A percentile compares a stretch with the other conserved stretches of the same genome.
Evolutionary conservation across 2,797 vertebrate species (phyloP).

Genomic region (Acipenser transmontanus): DNA sequence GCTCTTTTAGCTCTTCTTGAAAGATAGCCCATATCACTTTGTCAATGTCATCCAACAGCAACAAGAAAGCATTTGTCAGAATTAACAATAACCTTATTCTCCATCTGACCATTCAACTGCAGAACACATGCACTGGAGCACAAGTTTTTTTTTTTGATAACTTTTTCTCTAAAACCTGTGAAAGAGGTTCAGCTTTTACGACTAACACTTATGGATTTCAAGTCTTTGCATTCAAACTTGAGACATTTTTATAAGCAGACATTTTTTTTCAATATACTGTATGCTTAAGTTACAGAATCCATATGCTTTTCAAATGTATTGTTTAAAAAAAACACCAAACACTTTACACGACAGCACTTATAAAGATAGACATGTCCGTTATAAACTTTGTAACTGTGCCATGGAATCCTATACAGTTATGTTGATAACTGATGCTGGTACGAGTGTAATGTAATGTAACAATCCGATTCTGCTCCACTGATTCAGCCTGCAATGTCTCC

Average conservation of each 20-base stretch:
- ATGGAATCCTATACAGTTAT: background rate
- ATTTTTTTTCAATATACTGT: too few species aligned
- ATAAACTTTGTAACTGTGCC: too few species aligned
- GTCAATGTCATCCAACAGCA: conserved; percentile 30
- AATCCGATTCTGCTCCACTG: conserved; percentile 8
- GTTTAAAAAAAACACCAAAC: background rate
- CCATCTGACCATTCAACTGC: background rate
- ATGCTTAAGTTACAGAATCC: too few species aligned
- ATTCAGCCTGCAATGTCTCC: conserved; percentile 8
- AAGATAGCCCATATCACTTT: conserved; percentile 12
- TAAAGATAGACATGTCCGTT: too few species aligned
- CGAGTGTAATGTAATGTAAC: conserved; percentile 21
- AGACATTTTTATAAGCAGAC: too few species aligned
- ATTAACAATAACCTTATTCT: conserved; percentile 28
- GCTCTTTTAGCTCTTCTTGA: conserved; percentile 18
- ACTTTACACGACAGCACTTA: background rate
- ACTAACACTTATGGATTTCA: too few species aligned
- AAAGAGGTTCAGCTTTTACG: too few species aligned
- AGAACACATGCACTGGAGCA: background rate
- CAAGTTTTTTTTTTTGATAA: background rate
- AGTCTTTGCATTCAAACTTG: too few species aligned
- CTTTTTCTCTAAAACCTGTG: too few species aligned
- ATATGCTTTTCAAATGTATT: too few species aligned
- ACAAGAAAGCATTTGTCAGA: conserved; percentile 29
- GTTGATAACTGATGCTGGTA: conserved; percentile 19